A percentile compares a stretch with the other conserved stretches of the same genome.
Conservation (phyloP, 2,113 vertebrate genomes). For the Osmerus eperlanus region DNA sequence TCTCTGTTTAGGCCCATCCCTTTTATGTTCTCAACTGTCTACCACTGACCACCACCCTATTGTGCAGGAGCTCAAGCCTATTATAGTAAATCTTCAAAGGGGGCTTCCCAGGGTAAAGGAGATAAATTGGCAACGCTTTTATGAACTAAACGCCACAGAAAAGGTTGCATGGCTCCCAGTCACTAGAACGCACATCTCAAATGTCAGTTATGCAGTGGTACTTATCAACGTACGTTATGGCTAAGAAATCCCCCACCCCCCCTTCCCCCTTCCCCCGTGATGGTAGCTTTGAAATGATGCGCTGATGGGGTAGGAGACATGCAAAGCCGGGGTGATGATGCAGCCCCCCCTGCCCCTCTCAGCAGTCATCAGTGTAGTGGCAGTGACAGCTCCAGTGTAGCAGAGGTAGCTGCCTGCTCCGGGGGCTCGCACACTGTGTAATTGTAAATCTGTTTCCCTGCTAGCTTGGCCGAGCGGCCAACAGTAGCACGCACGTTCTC, state of each 20-base stretch:
- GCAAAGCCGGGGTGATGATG: conserved; percentile 30
- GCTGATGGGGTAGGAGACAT: background rate
- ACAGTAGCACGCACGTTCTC: conserved; percentile 44
- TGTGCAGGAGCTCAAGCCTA: no score
- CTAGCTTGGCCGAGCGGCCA: conserved; percentile 30
- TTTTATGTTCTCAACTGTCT: no score
- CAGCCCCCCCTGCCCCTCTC: background rate
- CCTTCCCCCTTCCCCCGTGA: background rate
- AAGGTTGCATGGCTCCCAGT: background rate
- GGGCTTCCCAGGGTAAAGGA: no score
- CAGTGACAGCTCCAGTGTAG: conserved; percentile 55
- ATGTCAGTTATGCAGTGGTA: background rate
- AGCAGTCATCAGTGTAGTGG: conserved; percentile 45
- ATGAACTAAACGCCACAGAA: no score
- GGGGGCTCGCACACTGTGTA: conserved; percentile 43
- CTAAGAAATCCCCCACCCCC: background rate
- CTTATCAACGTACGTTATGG: background rate
- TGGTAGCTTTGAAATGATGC: background rate
- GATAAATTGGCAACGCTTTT: no score
- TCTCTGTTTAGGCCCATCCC: no score
- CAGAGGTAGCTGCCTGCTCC: conserved; percentile 56
- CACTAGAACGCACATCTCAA: background rate
- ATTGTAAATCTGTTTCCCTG: conserved; percentile 53
- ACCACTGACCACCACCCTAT: no score
- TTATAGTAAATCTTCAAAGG: no score